Conservation (phyloP, 2,797 vertebrate species). For the Fistularia tabacaria region DNA sequence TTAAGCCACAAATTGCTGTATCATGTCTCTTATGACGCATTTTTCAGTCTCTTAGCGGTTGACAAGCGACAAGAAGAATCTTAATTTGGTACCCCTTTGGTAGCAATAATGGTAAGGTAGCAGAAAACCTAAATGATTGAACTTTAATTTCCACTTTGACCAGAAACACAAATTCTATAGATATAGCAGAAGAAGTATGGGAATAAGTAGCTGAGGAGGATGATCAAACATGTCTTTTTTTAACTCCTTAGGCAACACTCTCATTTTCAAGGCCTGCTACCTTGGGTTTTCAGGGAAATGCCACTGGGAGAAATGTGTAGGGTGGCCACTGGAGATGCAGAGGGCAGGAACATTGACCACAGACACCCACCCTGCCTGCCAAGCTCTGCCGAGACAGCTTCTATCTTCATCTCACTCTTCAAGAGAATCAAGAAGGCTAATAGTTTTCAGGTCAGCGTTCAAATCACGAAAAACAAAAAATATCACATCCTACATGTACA, state of each 20-base stretch:
- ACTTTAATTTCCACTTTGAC: conserved; percentile 72
- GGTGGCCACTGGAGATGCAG: conserved; percentile 61
- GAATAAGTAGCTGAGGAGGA: conserved; percentile 71
- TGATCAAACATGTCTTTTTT: conserved; percentile 77
- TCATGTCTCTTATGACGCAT: conserved; percentile 70
- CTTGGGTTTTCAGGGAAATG: conserved; percentile 69
- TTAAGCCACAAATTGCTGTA: conserved; percentile 72
- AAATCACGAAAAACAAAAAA: too few relatives aligned
- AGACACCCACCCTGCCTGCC: conserved; percentile 63
- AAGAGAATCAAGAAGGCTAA: conserved; percentile 22
- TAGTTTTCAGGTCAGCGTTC: conserved; percentile 6
- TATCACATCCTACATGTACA: neutral
- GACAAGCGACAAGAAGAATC: conserved; percentile 69
- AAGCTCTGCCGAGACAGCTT: conserved; percentile 19
- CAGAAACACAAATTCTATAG: conserved; percentile 73
- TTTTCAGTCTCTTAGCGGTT: conserved; percentile 71
- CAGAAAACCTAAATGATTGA: conserved; percentile 72
- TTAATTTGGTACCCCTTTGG: conserved; percentile 71
- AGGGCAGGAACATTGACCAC: conserved; percentile 66
- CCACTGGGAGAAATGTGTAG: conserved; percentile 63
- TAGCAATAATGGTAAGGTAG: conserved; percentile 79
- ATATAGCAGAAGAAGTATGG: conserved; percentile 57
- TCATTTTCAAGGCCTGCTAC: conserved; percentile 76
- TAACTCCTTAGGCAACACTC: conserved; percentile 63
- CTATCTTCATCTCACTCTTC: conserved; percentile 32